Base-by-base conservation (phyloP, 2,888 invertebrate species). In the Rhaphigaster nebulosa region DNA sequence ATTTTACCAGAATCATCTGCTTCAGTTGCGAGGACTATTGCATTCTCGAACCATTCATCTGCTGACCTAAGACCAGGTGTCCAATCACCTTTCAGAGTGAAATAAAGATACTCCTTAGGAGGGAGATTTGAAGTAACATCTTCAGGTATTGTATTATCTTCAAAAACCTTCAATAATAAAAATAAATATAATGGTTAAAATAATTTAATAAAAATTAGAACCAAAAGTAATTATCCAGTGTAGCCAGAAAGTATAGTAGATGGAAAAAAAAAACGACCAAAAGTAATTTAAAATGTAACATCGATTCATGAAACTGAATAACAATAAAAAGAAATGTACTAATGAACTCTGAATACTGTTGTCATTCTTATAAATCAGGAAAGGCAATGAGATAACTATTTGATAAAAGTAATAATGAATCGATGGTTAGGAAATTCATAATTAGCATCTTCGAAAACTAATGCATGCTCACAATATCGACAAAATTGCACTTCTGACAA, bases 1-100 rank as follows among this genome's bases (percentile, higher is more conserved):
- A n/a, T 84, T n/a, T 50, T 84, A 84, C 84, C 84, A 45, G 84
- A 84, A 45, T 84, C 84, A 84, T 84, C 84, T 84, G 84, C 45
- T 50, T 84, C 84, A 84, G 45, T 45, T n/a, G 45, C 45, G 13
- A 84, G 34, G 26, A 84, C n/a, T 45, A n/a, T n/a, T n/a, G 41
- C 45, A 84, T 84, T 84, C 26, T 84, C 26, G 18, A n/a, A 84
- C 84, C 84, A 84, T 41, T 41, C 45, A 50, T 45, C 45, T 45
- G n/a, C 84, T 84, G 45, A 50, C 45, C 84, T 84, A 26, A 84
- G n/a, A 84, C 84, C 84, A 45, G 84, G 84, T 45, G 41, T 84
- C 84, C 84, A 84, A 84, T 84, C 84, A 41, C 84, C 84, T 45
- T 45, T 84, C n/a, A 84, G 45, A n/a, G 84, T 50, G n/a, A 45